These are phyloP conservation scores for Oxystoma pomonae DNA, from an alignment of 2,888 invertebrate genomes.

Conservation along the genomic window DNA sequence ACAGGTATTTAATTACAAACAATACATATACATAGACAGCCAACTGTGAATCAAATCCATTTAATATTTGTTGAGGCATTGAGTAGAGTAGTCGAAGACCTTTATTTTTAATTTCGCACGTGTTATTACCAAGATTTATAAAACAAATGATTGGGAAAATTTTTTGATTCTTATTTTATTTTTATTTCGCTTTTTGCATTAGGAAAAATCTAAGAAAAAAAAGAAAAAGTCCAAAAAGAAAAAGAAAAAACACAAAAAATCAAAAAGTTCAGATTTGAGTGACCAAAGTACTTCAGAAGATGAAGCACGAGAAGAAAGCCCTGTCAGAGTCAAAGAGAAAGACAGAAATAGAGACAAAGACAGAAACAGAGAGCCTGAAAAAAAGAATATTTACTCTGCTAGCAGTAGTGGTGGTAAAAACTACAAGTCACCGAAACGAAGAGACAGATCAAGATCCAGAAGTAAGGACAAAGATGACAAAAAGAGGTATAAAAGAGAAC, in stretches of 20 bases:
- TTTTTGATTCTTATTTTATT: too few relatives aligned
- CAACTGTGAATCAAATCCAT: too few relatives aligned
- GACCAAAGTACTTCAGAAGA: background rate
- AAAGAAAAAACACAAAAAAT: slow-evolving; percentile 12
- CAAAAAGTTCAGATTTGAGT: background rate
- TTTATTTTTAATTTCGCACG: too few relatives aligned
- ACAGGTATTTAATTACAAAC: too few relatives aligned
- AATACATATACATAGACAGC: too few relatives aligned
- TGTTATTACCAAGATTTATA: too few relatives aligned
- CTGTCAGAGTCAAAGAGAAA: background rate
- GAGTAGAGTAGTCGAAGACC: too few relatives aligned
- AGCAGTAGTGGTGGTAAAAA: background rate
- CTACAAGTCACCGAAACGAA: slow-evolving; percentile 3
- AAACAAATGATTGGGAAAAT: too few relatives aligned
- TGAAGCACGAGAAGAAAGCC: slow-evolving; percentile 1
- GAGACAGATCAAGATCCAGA: slow-evolving; percentile 10
- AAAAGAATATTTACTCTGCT: background rate
- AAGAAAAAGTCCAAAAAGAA: slow-evolving; percentile 16
- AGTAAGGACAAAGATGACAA: slow-evolving; percentile 11
- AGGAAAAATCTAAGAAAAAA: slow-evolving; percentile 14
- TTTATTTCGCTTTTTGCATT: too few relatives aligned
- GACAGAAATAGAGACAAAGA: background rate
- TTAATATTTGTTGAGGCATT: too few relatives aligned
- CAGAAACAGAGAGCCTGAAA: background rate
- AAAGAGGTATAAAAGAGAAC: slow-evolving; percentile 10